Evolutionary conservation across 92 coral and sea anemone genomes (phyloP), one percentile per base, ranked within the genome.

Genomic region (Zoanthus sociatus): DNA sequence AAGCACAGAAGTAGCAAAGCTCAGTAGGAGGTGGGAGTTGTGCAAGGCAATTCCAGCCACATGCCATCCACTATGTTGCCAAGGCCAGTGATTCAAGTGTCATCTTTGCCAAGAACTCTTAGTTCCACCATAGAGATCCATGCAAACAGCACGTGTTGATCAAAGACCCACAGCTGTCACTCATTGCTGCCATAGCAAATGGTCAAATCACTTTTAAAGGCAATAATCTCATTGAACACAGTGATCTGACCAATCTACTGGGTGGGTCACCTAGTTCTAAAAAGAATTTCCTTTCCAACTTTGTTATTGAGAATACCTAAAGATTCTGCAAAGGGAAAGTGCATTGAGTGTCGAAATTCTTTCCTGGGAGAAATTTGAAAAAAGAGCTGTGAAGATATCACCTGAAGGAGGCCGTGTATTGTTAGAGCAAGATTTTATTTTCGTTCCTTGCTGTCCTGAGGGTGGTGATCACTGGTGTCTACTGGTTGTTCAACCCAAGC

Each of bases 281-380:
- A 74, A 8, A 83, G 13, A 83, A 48, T 83, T 83, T 68, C 53
- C 64, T 83, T n/a, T 83, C 86, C 64, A 82, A 82, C 77, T 82
- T 82, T 9, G 32, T 16, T 44, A 82, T 67, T 42, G 76, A 82
- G 46, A 21, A 7, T 82, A 82, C 77, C 54, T 83, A 63, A 67
- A 68, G 64, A 68, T 68, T 26, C 64, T 83, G 67, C 86, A 83
- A 17, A 47, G 46, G 50, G 61, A 53, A 83, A 44, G 77, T 46
- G 76, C 3, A 21, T 5, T 83, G 76, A 68, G 71, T 33, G 66
- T 68, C 45, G 77, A 83, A 68, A 71, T 53, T 10, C 67, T 81
- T n/a, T 44, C 86, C 75, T 61, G 74, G 63, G 75, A 81, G 67
- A 64, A 11, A 37, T 81, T 63, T 78, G 75, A 81, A 63, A 68